phyloP scores from a whole-genome alignment of 2,113 vertebrate species.

The Oncorhynchus keta region DNA sequence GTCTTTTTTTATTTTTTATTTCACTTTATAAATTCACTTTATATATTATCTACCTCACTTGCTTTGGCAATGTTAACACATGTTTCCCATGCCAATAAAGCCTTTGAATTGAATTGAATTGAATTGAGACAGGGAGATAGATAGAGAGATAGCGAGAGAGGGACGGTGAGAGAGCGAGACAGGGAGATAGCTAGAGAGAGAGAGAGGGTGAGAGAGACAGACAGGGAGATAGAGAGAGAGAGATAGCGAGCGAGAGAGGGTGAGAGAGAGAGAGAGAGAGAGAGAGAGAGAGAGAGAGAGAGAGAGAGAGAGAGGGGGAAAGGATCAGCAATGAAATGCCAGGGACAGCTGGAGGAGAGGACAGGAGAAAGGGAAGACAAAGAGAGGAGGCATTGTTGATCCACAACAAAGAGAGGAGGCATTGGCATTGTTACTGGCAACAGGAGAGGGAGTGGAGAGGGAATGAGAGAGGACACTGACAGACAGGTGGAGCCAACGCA shows the following conservation, averaged over 20 bases:
- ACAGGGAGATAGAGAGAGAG: no score
- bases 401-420: no score
- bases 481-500: conserved; percentile 65
- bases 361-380: conserved; percentile 37
- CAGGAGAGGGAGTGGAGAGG: conserved; percentile 59
- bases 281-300: not conserved
- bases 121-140: no score
- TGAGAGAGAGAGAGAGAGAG: no score
- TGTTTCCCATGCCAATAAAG: no score
- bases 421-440: not conserved
- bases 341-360: conserved; percentile 38
- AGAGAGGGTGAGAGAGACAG: not conserved
- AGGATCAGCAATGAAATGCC: not conserved
- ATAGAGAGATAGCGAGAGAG: not conserved
- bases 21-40: no score
- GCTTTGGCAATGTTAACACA: no score
- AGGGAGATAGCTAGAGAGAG: not conserved
- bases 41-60: no score
- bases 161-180: not conserved
- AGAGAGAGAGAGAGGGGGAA: not conserved
- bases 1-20: no score
- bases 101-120: no score
- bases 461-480: conserved; percentile 67
- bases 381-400: not conserved
- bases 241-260: no score